phyloP scores from a whole-genome alignment of 2,113 vertebrate genomes.

The Larimichthys polyactis region DNA sequence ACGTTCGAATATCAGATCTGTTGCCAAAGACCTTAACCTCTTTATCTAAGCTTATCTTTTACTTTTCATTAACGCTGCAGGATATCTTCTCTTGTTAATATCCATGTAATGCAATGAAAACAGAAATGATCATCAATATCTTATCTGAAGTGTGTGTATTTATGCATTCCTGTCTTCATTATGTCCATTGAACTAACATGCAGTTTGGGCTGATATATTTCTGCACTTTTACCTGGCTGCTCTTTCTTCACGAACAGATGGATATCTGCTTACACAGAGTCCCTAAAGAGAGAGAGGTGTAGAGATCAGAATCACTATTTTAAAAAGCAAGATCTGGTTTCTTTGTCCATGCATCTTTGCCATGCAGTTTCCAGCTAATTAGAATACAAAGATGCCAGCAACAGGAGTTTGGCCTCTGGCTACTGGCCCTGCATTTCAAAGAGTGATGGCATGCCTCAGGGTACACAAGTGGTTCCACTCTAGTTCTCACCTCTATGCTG shows the following conservation, averaged over 20 bases:
- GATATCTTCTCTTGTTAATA: neutral
- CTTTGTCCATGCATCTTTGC: conserved; percentile 22
- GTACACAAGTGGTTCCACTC: conserved; percentile 33
- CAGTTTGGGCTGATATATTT: neutral
- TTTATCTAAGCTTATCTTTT: neutral
- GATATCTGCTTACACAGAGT: conserved; percentile 20
- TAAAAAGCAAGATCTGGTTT: conserved; percentile 63
- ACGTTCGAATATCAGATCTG: neutral
- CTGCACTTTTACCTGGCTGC: neutral
- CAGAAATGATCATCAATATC: no score
- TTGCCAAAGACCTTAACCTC: conserved; percentile 8
- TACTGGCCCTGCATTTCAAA: conserved; percentile 47
- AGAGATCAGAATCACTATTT: conserved; percentile 63
- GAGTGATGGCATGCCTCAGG: conserved; percentile 55
- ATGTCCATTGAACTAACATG: neutral
- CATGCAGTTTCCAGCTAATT: conserved; percentile 50
- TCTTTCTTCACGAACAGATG: conserved; percentile 12
- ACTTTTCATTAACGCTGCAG: neutral
- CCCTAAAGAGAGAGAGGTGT: conserved; percentile 31
- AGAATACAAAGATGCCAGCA: conserved; percentile 60
- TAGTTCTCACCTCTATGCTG: conserved; percentile 45
- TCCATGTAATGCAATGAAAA: no score
- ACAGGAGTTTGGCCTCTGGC: conserved; percentile 50
- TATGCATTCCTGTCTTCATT: neutral
- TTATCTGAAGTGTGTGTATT: no score